Evolutionary conservation across 2,888 invertebrate species (phyloP), one percentile per base, ranked within the genome.

Genomic region (Cylindroiulus punctatus): DNA sequence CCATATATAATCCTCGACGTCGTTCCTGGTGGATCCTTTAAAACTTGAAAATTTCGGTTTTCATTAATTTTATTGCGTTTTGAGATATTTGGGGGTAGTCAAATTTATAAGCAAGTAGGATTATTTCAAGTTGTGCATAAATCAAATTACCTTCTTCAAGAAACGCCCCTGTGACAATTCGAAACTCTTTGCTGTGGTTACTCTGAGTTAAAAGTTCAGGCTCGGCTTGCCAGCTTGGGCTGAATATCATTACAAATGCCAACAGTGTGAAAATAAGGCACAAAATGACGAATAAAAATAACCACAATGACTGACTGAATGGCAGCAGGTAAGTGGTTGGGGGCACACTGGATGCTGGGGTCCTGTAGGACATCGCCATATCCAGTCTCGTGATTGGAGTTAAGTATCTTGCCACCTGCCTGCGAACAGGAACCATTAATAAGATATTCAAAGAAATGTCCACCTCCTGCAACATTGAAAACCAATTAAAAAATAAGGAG

Each of bases 1-100:
- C 76, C 85, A 85, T 85, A 85, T 17, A 85, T 76, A 14, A 85
- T 76, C 65, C 76, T 85, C 1, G 85, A 76, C 8, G 81, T 36
- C 1, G 19, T n/a, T 17, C 85, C 85, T 30, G 47, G 76, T 22
- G 85, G 76, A 76, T 85, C 40, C 2, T 85, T 76, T 22, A 85
- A 17, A 36, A 44, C 85, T n/a, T 36, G 36, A 36, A 36, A 36
- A 36, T 36, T 2, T n/a, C n/a, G n/a, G n/a, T n/a, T n/a, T n/a
- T n/a, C n/a, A n/a, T 40, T 40, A 40, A 40, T 40, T 40, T 40
- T 40, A 40, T 40, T 40, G 8, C 40, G 40, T 40, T n/a, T n/a
- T n/a, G n/a, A n/a, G n/a, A n/a, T n/a, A n/a, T n/a, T n/a, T n/a
- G n/a, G n/a, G n/a, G n/a, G n/a, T n/a, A n/a, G n/a, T n/a, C n/a